A percentile compares a stretch with the other conserved stretches of the same genome.
phyloP scores from a whole-genome alignment of 2,113 vertebrate species.

The Menidia beryllina region DNA sequence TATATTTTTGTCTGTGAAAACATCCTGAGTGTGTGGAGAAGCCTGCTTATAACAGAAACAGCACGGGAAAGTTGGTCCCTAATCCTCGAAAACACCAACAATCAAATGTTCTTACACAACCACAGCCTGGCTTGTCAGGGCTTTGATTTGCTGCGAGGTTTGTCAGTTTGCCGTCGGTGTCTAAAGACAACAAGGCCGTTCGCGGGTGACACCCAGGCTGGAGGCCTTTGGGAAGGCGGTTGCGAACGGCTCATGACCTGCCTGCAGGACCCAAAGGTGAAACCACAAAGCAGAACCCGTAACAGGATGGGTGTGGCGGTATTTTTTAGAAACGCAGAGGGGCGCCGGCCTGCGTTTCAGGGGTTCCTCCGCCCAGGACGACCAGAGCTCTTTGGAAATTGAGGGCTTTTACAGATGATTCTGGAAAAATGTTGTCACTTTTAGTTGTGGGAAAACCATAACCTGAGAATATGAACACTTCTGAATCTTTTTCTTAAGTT shows the following conservation, averaged over 20 bases:
- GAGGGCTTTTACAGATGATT: too few relatives aligned
- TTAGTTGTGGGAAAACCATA: too few relatives aligned
- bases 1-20: conserved; percentile 2
- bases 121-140: not conserved
- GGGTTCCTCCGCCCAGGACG: too few relatives aligned
- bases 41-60: not conserved
- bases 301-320: conserved; percentile 4
- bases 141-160: conserved; percentile 24
- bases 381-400: too few relatives aligned
- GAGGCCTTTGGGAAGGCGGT: conserved; percentile 1
- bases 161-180: conserved; percentile 39
- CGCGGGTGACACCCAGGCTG: conserved; percentile 27
- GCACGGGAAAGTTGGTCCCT: not conserved
- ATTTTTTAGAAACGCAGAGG: not conserved
- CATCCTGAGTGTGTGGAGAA: not conserved
- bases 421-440: too few relatives aligned
- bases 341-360: not conserved
- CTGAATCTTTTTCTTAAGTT: too few relatives aligned
- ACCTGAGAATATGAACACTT: too few relatives aligned
- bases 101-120: not conserved
- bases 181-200: conserved; percentile 6
- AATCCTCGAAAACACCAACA: conserved; percentile 7
- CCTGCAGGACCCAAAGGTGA: not conserved
- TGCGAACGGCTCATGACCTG: conserved; percentile 13
- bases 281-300: not conserved